These are phyloP conservation scores for Syrrhaptes paradoxus DNA, from an alignment of 2,113 vertebrate species.

Conservation along the genomic window DNA sequence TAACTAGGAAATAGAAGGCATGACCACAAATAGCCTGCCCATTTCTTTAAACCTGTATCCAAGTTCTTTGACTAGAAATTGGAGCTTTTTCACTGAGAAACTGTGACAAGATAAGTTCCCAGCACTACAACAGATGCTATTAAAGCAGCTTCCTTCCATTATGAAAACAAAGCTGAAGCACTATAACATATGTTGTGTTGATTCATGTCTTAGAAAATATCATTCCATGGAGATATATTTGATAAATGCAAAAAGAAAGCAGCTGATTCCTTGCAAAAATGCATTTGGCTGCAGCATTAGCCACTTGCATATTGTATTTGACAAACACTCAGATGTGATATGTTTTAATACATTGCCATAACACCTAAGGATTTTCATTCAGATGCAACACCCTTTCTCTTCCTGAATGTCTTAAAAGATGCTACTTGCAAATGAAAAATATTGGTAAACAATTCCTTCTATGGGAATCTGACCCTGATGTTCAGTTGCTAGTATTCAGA, in stretches of 20 bases:
- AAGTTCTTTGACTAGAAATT: not conserved
- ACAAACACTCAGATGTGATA: constrained; percentile 8
- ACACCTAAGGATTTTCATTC: constrained; percentile 34
- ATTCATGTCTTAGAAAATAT: constrained; percentile 54
- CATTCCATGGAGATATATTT: constrained; percentile 33
- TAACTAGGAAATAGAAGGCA: not conserved
- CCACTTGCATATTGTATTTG: constrained; percentile 11
- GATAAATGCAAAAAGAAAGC: constrained; percentile 31
- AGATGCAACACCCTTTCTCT: not conserved
- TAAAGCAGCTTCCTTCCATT: constrained; percentile 56
- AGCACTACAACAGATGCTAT: constrained; percentile 41
- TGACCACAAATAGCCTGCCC: not conserved
- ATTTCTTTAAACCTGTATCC: not conserved
- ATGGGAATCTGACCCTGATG: not conserved
- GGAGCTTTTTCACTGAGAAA: not conserved
- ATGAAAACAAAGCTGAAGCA: constrained; percentile 40
- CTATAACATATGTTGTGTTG: constrained; percentile 58
- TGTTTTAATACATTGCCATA: not conserved
- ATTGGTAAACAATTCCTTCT: not conserved
- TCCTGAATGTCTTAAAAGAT: not conserved
- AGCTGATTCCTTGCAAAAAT: constrained; percentile 28
- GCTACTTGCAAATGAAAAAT: not conserved
- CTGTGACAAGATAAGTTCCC: not conserved
- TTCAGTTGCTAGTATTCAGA: not conserved
- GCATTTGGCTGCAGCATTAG: constrained; percentile 10